A percentile compares a stretch with the other conserved stretches of the same genome.
phyloP scores from a whole-genome alignment of 2,113 vertebrate genomes.

The Scalopus aquaticus region DNA sequence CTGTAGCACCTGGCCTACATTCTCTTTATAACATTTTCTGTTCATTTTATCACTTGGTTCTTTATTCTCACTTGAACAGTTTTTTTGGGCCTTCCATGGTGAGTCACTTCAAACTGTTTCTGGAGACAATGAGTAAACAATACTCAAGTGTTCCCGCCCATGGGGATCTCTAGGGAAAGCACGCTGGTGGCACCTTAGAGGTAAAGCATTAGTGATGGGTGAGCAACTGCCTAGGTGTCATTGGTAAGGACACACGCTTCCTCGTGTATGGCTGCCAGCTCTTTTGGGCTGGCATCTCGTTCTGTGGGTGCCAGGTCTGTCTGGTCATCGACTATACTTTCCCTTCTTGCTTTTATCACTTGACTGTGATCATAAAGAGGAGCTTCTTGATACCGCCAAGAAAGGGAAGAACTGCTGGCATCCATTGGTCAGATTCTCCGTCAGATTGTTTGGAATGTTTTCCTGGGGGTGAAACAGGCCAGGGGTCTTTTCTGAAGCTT shows the following conservation, averaged over 20 bases:
- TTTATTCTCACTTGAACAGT: slow-evolving; percentile 10
- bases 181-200: neutral
- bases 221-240: neutral
- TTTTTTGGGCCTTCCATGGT: neutral
- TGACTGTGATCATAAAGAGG: neutral
- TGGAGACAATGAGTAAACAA: neutral
- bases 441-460: neutral
- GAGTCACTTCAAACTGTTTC: neutral
- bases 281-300: neutral
- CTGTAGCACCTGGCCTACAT: neutral
- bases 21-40: slow-evolving; percentile 13
- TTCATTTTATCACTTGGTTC: neutral
- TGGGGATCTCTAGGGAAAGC: slow-evolving; percentile 15
- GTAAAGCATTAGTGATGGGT: neutral
- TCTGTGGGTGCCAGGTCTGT: neutral
- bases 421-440: neutral
- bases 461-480: neutral
- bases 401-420: neutral
- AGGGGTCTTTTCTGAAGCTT: neutral
- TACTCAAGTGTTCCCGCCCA: neutral
- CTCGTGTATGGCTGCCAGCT: neutral
- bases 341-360: neutral
- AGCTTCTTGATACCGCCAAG: neutral
- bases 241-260: neutral
- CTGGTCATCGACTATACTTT: neutral